These are phyloP conservation scores for Tenualosa ilisha DNA, from an alignment of 2,797 vertebrate species.

Conservation along the genomic window DNA sequence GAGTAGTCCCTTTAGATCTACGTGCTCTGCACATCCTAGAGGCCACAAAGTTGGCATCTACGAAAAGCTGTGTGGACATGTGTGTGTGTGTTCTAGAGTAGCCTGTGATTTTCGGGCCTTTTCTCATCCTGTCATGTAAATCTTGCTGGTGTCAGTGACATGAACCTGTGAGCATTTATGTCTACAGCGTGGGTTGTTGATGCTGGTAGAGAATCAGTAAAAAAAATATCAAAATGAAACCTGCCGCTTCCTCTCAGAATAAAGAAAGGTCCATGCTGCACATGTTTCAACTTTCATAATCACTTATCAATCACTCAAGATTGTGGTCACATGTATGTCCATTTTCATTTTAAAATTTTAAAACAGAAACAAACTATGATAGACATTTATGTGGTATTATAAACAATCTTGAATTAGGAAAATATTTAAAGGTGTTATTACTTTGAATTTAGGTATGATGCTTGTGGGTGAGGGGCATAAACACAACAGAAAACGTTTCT, in stretches of 20 bases:
- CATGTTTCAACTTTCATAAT: neutral
- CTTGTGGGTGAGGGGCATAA: too few relatives aligned
- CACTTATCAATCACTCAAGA: neutral
- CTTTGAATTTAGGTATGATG: too few relatives aligned
- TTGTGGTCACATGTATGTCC: neutral
- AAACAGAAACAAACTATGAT: too few relatives aligned
- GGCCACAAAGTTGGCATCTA: conserved; percentile 18
- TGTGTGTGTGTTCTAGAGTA: neutral
- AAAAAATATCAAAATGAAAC: neutral
- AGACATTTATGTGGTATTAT: too few relatives aligned
- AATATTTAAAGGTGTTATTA: too few relatives aligned
- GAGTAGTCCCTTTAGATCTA: conserved; percentile 27
- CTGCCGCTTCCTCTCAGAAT: too few relatives aligned
- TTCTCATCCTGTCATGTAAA: neutral
- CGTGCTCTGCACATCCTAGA: conserved; percentile 30
- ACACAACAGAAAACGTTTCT: too few relatives aligned
- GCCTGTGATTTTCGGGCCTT: neutral
- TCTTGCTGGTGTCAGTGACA: conserved; percentile 29
- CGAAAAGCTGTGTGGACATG: neutral
- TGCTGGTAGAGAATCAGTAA: neutral
- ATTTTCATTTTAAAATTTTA: neutral
- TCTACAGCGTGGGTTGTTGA: neutral
- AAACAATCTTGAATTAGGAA: too few relatives aligned
- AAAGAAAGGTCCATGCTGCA: neutral
- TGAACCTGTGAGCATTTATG: neutral